These are phyloP conservation scores for Sabellastarte sp. DNA, from an alignment of 2,888 invertebrate species.

Conservation along the genomic window DNA sequence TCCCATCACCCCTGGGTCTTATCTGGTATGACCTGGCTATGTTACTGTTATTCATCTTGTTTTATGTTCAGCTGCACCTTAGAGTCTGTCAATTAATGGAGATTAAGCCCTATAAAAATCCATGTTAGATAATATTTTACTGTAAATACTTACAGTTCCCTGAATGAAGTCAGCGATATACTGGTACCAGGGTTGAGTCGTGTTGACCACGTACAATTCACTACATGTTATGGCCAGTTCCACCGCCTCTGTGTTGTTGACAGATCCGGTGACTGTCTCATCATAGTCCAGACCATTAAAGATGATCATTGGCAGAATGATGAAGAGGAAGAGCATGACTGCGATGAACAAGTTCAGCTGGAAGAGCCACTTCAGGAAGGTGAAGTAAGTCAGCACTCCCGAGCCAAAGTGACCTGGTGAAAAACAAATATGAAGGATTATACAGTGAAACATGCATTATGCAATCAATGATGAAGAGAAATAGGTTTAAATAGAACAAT, in stretches of 20 bases:
- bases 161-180: background rate
- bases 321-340: background rate
- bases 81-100: slow-evolving; percentile 22
- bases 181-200: background rate
- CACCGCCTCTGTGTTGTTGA: no score
- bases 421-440: no score
- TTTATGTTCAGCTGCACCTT: slow-evolving; percentile 11
- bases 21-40: no score
- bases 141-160: background rate
- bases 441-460: no score
- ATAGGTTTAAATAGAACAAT: no score
- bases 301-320: background rate
- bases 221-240: background rate
- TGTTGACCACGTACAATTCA: background rate
- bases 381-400: slow-evolving; percentile 3
- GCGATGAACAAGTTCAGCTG: background rate
- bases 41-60: no score
- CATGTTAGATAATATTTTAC: slow-evolving; percentile 23
- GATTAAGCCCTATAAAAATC: slow-evolving; percentile 31
- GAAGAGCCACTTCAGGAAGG: slow-evolving; percentile 1
- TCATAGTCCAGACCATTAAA: background rate
- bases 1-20: no score
- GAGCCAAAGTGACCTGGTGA: slow-evolving; percentile 2
- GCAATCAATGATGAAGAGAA: no score
- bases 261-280: background rate